Conservation (phyloP, 2,888 invertebrate genomes). For the Sabellastarte sp. region DNA sequence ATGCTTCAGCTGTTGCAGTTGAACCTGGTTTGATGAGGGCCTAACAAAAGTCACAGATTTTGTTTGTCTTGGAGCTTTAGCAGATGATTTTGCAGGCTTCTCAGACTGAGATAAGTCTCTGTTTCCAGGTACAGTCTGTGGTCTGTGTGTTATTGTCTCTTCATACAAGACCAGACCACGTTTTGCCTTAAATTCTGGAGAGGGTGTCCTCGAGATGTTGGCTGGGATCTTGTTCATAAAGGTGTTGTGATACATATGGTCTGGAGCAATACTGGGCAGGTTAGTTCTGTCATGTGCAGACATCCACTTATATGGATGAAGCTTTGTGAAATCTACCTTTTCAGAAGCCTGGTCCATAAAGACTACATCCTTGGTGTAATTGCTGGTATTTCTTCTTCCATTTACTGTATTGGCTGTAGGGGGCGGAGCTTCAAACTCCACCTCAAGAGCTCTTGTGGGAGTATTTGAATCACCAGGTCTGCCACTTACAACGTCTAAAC, state of each 20-base stretch:
- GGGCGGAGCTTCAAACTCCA: not conserved
- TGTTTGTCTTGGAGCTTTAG: not conserved
- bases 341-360: too few relatives aligned
- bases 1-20: not conserved
- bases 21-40: too few relatives aligned
- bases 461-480: too few relatives aligned
- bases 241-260: not conserved
- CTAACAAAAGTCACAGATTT: too few relatives aligned
- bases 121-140: not conserved
- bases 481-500: not conserved
- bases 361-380: too few relatives aligned
- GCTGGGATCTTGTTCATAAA: not conserved
- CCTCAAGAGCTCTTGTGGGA: not conserved
- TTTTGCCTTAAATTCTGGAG: too few relatives aligned
- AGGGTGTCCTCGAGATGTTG: not conserved
- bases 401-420: not conserved
- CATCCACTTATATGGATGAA: not conserved
- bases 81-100: not conserved
- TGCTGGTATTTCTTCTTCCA: too few relatives aligned
- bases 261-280: not conserved
- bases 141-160: too few relatives aligned
- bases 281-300: not conserved
- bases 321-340: not conserved
- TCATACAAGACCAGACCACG: too few relatives aligned
- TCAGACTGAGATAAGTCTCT: not conserved